Percentiles rank a stretch among this genome's conserved stretches.
Conservation (phyloP, 2,797 vertebrate genomes). For the Accipiter fasciatus region DNA sequence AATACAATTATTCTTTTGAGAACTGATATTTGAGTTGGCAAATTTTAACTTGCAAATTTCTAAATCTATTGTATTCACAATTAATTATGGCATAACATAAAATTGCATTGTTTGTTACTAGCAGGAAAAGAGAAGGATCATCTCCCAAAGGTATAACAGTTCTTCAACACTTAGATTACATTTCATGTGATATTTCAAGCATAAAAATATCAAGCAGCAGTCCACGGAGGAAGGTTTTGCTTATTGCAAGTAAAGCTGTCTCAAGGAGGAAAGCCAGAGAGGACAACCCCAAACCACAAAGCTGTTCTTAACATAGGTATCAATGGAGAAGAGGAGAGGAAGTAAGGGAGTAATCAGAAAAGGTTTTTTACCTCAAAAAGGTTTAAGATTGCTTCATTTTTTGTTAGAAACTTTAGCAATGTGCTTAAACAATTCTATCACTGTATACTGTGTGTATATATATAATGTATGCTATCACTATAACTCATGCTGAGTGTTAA, state of each 20-base stretch:
- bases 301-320: background rate
- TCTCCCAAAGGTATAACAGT: background rate
- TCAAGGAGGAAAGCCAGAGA: background rate
- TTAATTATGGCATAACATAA: background rate
- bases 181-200: background rate
- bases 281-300: background rate
- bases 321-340: background rate
- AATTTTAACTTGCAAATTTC: background rate
- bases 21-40: background rate
- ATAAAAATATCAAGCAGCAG: background rate
- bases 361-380: background rate
- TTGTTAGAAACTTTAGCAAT: background rate
- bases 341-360: background rate
- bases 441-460: no score
- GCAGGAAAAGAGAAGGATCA: background rate
- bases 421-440: background rate
- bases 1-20: background rate
- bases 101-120: background rate
- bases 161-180: background rate
- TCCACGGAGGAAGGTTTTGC: background rate
- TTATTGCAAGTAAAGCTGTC: background rate
- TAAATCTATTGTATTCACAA: background rate
- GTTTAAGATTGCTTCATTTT: background rate
- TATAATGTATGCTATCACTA: background rate
- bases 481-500: background rate